These are phyloP conservation scores for Cynopterus sphinx DNA, from an alignment of 2,797 vertebrate species.

Conservation along the genomic window DNA sequence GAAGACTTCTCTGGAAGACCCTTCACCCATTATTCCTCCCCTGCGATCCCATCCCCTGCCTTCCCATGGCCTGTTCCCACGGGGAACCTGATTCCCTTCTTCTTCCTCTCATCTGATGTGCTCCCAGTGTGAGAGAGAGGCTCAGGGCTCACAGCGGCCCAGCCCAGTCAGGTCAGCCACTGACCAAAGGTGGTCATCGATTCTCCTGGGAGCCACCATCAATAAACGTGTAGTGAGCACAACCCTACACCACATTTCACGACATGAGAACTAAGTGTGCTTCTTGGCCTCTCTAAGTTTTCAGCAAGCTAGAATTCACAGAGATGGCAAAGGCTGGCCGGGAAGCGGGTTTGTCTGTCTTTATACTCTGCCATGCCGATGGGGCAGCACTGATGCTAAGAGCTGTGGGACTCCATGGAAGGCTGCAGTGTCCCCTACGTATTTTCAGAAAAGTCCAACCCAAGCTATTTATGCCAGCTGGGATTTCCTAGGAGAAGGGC, in stretches of 20 bases:
- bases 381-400: not conserved
- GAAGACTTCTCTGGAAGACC: not conserved
- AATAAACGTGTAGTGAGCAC: not conserved
- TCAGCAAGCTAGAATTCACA: not conserved
- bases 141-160: accelerated
- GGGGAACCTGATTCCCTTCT: not conserved
- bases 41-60: accelerated
- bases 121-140: not conserved
- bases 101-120: not conserved
- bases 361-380: not conserved
- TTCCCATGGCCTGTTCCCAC: not conserved
- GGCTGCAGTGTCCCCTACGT: not conserved
- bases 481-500: not conserved
- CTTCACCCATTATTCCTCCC: not conserved
- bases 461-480: not conserved
- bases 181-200: not conserved
- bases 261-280: not conserved
- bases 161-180: not conserved
- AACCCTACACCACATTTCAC: not conserved
- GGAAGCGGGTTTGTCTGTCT: not conserved
- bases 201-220: not conserved
- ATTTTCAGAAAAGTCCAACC: not conserved
- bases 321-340: not conserved
- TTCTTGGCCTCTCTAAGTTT: not conserved
- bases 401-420: accelerated